A percentile compares a stretch with the other conserved stretches of the same genome.
Conservation (phyloP, 2,113 vertebrate species). For the Solea solea region DNA sequence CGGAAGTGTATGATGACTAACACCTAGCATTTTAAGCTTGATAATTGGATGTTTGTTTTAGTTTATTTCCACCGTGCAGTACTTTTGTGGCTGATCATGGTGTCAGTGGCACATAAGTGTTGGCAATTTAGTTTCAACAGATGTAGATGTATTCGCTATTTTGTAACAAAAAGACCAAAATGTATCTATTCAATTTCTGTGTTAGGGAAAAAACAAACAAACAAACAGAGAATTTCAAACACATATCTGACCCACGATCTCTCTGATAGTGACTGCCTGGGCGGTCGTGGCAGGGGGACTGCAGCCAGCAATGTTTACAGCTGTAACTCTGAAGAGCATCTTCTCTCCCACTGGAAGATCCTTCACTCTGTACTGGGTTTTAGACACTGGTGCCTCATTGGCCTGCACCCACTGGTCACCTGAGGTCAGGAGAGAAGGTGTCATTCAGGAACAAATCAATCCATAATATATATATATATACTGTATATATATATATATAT, state of each 20-base stretch:
- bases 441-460: background rate
- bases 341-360: conserved; percentile 86
- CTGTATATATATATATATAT: no score
- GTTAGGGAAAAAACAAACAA: no score
- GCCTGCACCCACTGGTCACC: conserved; percentile 85
- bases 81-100: background rate
- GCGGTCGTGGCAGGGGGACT: conserved; percentile 81
- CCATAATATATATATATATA: background rate
- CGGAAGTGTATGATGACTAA: background rate
- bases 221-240: background rate
- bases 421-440: conserved; percentile 47
- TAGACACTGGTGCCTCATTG: conserved; percentile 79
- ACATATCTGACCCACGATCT: conserved; percentile 85
- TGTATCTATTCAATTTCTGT: no score
- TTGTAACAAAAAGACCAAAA: background rate
- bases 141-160: background rate
- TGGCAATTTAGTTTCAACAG: background rate
- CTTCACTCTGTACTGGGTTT: conserved; percentile 83
- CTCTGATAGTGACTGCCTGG: conserved; percentile 87
- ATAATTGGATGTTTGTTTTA: background rate
- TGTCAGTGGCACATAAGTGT: background rate
- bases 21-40: background rate
- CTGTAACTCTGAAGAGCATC: conserved; percentile 86
- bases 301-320: conserved; percentile 87
- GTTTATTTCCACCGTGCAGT: background rate